phyloP scores from a whole-genome alignment of 2,797 vertebrate species.

The Thaleichthys pacificus region DNA sequence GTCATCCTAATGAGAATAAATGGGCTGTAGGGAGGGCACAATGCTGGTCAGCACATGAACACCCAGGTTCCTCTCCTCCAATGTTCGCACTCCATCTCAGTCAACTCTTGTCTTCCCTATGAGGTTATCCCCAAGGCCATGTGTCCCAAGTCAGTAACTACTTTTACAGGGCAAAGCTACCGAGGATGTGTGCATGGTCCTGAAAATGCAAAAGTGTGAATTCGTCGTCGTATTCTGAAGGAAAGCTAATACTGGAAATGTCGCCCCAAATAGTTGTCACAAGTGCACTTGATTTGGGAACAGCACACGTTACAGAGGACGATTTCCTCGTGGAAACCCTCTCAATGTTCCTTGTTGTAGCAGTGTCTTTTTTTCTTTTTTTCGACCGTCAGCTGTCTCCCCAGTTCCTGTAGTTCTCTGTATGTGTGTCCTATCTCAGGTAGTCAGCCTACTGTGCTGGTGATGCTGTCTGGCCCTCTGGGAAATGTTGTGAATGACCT shows the following conservation, averaged over 20 bases:
- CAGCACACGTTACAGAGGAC: not conserved
- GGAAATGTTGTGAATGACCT: not conserved
- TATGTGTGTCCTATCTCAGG: not conserved
- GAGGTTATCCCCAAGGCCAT: constrained; percentile 49
- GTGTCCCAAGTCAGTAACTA: not conserved
- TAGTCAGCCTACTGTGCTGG: not conserved
- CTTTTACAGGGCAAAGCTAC: not conserved
- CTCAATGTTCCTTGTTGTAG: too few species aligned
- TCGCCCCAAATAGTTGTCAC: too few species aligned
- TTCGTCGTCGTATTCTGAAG: not conserved
- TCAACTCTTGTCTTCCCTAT: constrained; percentile 49
- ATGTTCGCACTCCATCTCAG: constrained; percentile 60
- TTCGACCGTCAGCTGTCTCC: not conserved
- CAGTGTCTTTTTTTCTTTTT: not conserved
- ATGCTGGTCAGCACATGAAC: constrained; percentile 73
- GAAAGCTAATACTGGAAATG: not conserved
- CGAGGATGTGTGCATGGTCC: not conserved
- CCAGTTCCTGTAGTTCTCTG: not conserved
- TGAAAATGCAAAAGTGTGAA: not conserved
- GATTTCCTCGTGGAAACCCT: not conserved
- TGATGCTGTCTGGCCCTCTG: constrained; percentile 1
- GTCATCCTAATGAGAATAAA: constrained; percentile 67
- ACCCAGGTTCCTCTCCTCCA: constrained; percentile 54
- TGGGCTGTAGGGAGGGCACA: constrained; percentile 60
- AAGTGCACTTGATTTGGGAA: not conserved